Base-by-base conservation (phyloP, 1,140 invertebrate species). In the Carposina sasakii region DNA sequence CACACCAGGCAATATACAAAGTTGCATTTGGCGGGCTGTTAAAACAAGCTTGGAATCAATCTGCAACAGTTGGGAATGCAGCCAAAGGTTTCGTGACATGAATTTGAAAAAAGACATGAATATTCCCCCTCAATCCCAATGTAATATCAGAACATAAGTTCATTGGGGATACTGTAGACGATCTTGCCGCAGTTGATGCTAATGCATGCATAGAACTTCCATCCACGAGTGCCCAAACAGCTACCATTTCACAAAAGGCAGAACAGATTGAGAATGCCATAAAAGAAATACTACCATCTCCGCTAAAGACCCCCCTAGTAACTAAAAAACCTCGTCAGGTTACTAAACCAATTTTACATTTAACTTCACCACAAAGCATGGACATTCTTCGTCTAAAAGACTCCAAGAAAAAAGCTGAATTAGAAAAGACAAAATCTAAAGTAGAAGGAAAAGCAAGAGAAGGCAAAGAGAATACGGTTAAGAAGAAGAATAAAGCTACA, bases 1-100 rank as follows among this genome's bases (percentile, higher is more conserved):
- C 37, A 24, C 30, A 50, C 34, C 37, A 33, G 36, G 40, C 30
- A 12, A 50, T 50, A 13, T 42, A 37, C 31, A 50, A 50, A 21
- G 30, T 42, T 13, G 40, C 17, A 21, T 50, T 81, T 9, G 45
- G 54, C 4, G 31, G 47, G 20, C 21, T 78, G 20, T 70, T 74
- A 42, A 57, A 49, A 24, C 41, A 52, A 52, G 67, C 67, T 13
- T 68, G 62, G 36, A 48, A 42, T 13, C 58, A 64, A 53, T 63
- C 64, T 26, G 65, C 48, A 62, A 85, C 59, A 60, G 68, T 56
- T 19, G 8, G 21, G 49, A 77, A 53, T 49, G 58, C 71, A 26
- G 26, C 71, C 12, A 71, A 68, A 39, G 62, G 60, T 22, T 70
- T 66, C 57, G 12, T n/a, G n/a, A n/a, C n/a, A n/a, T n/a, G n/a